These are phyloP conservation scores for Zaprionus tsacasi DNA, from an alignment of 1,140 invertebrate genomes.

Conservation along the genomic window DNA sequence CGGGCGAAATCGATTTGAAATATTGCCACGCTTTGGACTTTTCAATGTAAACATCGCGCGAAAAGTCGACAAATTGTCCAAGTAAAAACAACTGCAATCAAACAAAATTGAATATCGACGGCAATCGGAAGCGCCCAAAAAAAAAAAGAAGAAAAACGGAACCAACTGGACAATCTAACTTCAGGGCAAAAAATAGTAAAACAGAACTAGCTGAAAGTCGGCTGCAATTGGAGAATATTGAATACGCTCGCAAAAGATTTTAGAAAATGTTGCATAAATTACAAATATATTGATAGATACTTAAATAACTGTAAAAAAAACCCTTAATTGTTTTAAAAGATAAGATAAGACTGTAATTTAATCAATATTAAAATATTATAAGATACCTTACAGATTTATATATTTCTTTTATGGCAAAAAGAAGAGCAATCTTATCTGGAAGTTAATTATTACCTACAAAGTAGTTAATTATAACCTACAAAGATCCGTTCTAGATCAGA, in stretches of 20 bases:
- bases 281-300: not conserved
- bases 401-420: too few relatives aligned
- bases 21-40: conserved; percentile 51
- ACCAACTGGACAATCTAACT: conserved; percentile 25
- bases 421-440: too few relatives aligned
- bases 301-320: too few relatives aligned
- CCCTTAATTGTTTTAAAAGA: too few relatives aligned
- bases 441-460: too few relatives aligned
- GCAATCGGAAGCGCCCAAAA: conserved; percentile 65
- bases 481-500: not conserved
- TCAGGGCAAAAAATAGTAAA: conserved; percentile 15
- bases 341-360: too few relatives aligned
- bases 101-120: conserved; percentile 80
- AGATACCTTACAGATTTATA: too few relatives aligned
- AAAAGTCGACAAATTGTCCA: conserved; percentile 76
- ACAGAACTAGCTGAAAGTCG: not conserved
- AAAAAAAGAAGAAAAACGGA: conserved; percentile 34
- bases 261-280: not conserved
- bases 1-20: conserved; percentile 52
- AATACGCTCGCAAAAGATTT: not conserved
- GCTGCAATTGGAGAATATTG: not conserved
- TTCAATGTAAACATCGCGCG: conserved; percentile 74
- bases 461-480: too few relatives aligned
- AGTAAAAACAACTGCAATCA: conserved; percentile 79
- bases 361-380: too few relatives aligned